Evolutionary conservation across 1,140 invertebrate genomes (phyloP).

Genomic region (Holcopasites calliopsidis): DNA sequence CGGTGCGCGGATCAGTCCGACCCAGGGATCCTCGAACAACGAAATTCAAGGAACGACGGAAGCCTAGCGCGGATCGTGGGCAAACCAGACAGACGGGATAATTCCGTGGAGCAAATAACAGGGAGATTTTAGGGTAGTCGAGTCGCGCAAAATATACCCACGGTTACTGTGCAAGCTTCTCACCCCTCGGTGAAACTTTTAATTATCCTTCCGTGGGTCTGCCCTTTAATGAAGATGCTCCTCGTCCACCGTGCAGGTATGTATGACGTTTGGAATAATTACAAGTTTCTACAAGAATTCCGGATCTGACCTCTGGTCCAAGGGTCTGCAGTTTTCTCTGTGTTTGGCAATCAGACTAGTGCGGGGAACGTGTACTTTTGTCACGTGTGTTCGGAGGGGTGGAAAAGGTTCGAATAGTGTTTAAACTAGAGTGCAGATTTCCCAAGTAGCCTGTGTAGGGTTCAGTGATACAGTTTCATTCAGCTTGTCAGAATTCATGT

Average conservation of each 20-base stretch:
- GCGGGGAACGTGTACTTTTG: too few relatives aligned
- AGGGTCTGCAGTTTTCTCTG: neutral
- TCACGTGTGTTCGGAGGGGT: neutral
- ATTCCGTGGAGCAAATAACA: slow-evolving; percentile 39
- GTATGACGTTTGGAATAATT: slow-evolving; percentile 67
- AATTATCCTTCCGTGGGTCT: slow-evolving; percentile 65
- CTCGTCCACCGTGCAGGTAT: slow-evolving; percentile 2
- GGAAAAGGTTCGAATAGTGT: too few relatives aligned
- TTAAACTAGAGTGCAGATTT: too few relatives aligned
- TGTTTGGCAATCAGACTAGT: neutral
- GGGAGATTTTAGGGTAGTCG: slow-evolving; percentile 22
- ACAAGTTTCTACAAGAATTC: slow-evolving; percentile 62
- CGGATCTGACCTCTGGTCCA: neutral
- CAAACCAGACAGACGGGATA: slow-evolving; percentile 18
- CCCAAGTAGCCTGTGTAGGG: too few relatives aligned
- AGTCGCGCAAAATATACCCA: slow-evolving; percentile 26
- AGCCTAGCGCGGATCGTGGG: neutral
- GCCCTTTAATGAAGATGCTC: slow-evolving; percentile 66
- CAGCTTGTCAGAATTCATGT: too few relatives aligned
- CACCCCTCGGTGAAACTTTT: slow-evolving; percentile 61
- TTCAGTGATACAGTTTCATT: too few relatives aligned
- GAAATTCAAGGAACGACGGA: slow-evolving; percentile 24
- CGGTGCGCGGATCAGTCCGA: slow-evolving; percentile 15
- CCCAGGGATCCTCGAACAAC: slow-evolving; percentile 33
- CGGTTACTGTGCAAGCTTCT: slow-evolving; percentile 19